These are phyloP conservation scores for Diplosoma virens DNA, from an alignment of 23 tunicate genomes.

Conservation along the genomic window DNA sequence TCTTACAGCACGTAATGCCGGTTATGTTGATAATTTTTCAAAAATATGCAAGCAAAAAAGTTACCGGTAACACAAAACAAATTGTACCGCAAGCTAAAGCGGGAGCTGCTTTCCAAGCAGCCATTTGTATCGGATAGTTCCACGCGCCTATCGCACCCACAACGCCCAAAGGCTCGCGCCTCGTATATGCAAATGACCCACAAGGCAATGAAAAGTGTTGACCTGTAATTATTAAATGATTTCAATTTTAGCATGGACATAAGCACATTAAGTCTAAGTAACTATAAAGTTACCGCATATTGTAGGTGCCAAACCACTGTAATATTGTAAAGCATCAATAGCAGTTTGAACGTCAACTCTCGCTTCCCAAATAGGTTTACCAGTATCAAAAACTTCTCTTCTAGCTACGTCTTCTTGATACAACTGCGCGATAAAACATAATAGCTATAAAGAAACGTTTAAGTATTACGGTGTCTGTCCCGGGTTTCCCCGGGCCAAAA, in stretches of 20 bases:
- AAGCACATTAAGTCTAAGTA: neutral
- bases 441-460: too few relatives aligned
- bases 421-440: too few relatives aligned
- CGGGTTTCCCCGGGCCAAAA: too few relatives aligned
- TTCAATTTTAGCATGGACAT: neutral
- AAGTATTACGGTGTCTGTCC: too few relatives aligned
- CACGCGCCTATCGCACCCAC: conserved; percentile 96
- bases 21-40: too few relatives aligned
- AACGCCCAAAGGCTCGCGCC: conserved; percentile 93
- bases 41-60: too few relatives aligned
- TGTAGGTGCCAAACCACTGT: conserved; percentile 78
- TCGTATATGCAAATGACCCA: conserved; percentile 88
- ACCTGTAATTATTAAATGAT: conserved; percentile 28
- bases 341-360: conserved; percentile 88
- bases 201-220: conserved; percentile 55
- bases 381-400: conserved; percentile 82
- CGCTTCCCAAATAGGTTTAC: conserved; percentile 97
- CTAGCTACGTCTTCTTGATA: conserved; percentile 85
- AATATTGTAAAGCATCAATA: conserved; percentile 86
- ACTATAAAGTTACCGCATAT: conserved; percentile 55
- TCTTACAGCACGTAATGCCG: too few relatives aligned
- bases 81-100: conserved; percentile 97
- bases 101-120: conserved; percentile 99
- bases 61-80: too few relatives aligned
- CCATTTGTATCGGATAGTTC: conserved; percentile 98